Percentiles rank a stretch among this genome's conserved stretches.
Evolutionary conservation across 2,113 vertebrate genomes (phyloP).

Genomic region (Hiodon tergisus): DNA sequence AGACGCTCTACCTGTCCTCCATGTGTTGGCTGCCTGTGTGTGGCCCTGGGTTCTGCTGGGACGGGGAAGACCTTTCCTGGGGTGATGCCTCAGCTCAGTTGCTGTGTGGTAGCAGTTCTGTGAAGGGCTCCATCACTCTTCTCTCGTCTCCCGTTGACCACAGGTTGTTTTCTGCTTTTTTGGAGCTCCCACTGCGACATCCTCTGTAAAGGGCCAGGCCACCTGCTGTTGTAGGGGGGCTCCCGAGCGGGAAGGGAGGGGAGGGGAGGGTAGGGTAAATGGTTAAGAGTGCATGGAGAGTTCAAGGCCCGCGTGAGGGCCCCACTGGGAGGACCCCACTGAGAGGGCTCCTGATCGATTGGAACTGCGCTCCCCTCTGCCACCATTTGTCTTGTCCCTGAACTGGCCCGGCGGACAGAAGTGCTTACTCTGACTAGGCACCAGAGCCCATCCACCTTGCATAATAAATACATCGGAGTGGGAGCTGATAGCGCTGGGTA

Average conservation of each 20-base stretch:
- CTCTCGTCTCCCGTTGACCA: background rate
- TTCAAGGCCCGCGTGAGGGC: constrained; percentile 29
- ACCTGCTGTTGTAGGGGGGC: constrained; percentile 34
- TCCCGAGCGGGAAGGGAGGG: too few relatives aligned
- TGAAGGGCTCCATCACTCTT: background rate
- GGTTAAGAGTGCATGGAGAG: background rate
- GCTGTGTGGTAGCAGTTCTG: too few relatives aligned
- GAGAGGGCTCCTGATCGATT: constrained; percentile 58
- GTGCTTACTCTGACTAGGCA: constrained; percentile 57
- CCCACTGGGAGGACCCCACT: constrained; percentile 56
- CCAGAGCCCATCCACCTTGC: constrained; percentile 36
- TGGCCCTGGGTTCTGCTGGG: too few relatives aligned
- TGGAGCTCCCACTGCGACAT: background rate
- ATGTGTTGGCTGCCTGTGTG: background rate
- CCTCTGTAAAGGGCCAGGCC: background rate
- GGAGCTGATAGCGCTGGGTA: background rate
- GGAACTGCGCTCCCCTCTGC: constrained; percentile 44
- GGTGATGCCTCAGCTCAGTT: too few relatives aligned
- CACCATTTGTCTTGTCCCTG: constrained; percentile 53
- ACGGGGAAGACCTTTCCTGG: too few relatives aligned
- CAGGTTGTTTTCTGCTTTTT: background rate
- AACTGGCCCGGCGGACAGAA: constrained; percentile 47
- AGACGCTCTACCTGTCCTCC: too few relatives aligned
- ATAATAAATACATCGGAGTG: constrained; percentile 46
- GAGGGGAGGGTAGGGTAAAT: background rate